A percentile compares a stretch with the other conserved stretches of the same genome.
These are phyloP conservation scores for Scaptomyza polygonia DNA, from an alignment of 2,888 invertebrate species.

Conservation along the genomic window DNA sequence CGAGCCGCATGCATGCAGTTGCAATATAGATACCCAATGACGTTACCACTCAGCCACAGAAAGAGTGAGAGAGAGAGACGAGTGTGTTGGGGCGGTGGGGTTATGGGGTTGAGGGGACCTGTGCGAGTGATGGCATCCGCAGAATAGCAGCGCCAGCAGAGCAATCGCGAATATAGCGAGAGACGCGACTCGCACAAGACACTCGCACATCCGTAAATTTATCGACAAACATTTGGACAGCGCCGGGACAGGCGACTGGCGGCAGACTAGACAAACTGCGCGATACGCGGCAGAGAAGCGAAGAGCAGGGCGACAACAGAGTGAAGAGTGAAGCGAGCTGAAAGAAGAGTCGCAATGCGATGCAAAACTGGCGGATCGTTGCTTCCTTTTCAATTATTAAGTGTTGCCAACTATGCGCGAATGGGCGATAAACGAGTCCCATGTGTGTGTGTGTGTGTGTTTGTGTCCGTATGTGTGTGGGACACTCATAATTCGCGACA, in stretches of 20 bases:
- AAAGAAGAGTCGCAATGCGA: constrained; percentile 18
- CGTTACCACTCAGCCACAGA: constrained; percentile 40
- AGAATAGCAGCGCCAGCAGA: constrained; percentile 49
- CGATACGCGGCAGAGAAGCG: constrained; percentile 2
- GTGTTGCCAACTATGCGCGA: constrained; percentile 76
- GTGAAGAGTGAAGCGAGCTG: constrained; percentile 2
- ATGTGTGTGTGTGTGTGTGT: constrained; percentile 24
- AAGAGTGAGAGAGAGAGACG: background rate
- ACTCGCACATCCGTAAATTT: constrained; percentile 81
- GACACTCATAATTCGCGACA: constrained; percentile 69
- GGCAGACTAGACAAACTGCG: constrained; percentile 58
- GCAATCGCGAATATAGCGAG: constrained; percentile 42
- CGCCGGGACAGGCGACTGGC: constrained; percentile 49
- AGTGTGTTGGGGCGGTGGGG: background rate
- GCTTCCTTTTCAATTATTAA: constrained; percentile 83
- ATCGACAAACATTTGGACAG: constrained; percentile 81
- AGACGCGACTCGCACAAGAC: constrained; percentile 74
- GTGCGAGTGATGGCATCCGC: constrained; percentile 82
- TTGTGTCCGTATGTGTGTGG: constrained; percentile 22
- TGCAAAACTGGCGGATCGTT: constrained; percentile 69
- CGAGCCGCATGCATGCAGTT: constrained; percentile 51
- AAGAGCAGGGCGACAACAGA: background rate
- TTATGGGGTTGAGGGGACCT: constrained; percentile 10
- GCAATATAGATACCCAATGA: constrained; percentile 41
- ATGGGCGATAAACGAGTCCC: constrained; percentile 74